phyloP scores from a whole-genome alignment of 2,797 vertebrate species.

The Nasua narica region DNA sequence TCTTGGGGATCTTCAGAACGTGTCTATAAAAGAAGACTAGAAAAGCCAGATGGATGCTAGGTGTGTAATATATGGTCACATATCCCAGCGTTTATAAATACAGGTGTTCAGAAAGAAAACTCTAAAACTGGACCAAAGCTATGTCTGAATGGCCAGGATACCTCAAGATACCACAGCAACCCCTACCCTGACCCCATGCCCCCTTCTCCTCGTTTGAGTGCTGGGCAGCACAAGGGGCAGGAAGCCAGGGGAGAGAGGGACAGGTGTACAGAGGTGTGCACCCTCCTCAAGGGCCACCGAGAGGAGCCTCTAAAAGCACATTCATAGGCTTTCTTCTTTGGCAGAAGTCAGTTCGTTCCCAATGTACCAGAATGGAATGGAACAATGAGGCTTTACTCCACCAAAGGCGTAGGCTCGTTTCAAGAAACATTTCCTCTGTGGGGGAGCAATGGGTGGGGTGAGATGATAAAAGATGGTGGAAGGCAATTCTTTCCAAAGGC shows the following conservation, averaged over 20 bases:
- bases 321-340: not conserved
- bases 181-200: not conserved
- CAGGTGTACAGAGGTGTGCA: not conserved
- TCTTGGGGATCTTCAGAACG: not conserved
- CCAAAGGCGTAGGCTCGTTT: constrained; percentile 25
- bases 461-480: constrained; percentile 46
- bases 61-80: not conserved
- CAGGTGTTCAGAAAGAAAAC: not conserved
- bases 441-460: not conserved
- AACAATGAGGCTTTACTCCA: not conserved
- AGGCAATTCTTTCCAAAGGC: not conserved
- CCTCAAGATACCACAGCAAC: not conserved
- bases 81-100: not conserved
- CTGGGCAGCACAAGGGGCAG: not conserved
- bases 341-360: not conserved
- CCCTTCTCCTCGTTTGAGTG: not conserved
- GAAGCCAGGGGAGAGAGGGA: not conserved
- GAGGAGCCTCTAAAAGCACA: not conserved
- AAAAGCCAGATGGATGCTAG: not conserved
- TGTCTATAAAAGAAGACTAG: not conserved
- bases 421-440: constrained; percentile 48
- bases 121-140: not conserved
- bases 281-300: not conserved
- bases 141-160: not conserved
- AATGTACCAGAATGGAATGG: not conserved